phyloP scores from a whole-genome alignment of 2,797 vertebrate genomes.

The Myotis findleyi region DNA sequence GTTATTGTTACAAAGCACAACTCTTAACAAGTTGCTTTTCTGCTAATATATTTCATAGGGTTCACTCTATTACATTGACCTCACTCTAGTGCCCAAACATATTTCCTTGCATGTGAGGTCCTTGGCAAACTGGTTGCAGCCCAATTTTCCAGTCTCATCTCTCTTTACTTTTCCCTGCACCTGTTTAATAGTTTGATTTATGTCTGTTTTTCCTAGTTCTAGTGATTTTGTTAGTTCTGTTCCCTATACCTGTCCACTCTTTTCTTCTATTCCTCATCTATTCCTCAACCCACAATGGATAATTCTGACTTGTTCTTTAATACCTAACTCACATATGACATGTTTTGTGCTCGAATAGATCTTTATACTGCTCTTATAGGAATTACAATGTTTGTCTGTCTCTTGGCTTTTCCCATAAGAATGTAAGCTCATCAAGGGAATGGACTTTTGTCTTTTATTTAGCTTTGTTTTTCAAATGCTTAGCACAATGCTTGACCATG shows the following conservation, averaged over 20 bases:
- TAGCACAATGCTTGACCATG: background rate
- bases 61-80: background rate
- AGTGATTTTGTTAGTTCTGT: background rate
- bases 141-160: background rate
- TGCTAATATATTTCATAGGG: background rate
- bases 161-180: background rate
- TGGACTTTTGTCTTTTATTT: background rate
- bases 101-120: background rate
- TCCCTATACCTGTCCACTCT: background rate
- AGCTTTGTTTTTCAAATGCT: slow-evolving; percentile 19
- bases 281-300: background rate
- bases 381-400: background rate
- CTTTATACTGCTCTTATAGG: background rate
- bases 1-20: background rate
- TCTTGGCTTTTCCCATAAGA: background rate
- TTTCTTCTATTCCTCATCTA: background rate
- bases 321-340: background rate
- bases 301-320: slow-evolving; percentile 15
- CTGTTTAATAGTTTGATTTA: background rate
- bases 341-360: background rate
- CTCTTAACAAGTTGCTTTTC: background rate
- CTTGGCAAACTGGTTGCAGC: background rate
- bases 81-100: background rate
- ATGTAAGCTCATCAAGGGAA: background rate
- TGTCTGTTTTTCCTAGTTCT: background rate